Conservation (phyloP, 2,888 invertebrate species). For the Leptopilina drosophilae region DNA sequence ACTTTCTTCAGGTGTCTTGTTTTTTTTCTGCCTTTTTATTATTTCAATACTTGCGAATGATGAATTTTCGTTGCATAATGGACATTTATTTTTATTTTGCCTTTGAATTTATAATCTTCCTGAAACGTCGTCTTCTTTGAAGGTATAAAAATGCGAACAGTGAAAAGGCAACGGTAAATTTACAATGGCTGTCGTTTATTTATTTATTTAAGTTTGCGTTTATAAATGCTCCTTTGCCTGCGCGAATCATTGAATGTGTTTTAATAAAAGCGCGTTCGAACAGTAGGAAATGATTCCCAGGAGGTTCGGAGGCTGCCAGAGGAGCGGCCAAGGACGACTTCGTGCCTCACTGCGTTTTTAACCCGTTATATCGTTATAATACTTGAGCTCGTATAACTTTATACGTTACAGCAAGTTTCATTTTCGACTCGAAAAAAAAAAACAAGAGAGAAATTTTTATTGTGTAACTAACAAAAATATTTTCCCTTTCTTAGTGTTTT, state of each 20-base stretch:
- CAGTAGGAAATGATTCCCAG: slow-evolving; percentile 63
- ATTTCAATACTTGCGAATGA: background rate
- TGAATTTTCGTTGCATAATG: background rate
- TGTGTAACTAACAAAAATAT: too few relatives aligned
- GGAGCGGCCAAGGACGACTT: slow-evolving; percentile 68
- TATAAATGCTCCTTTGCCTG: slow-evolving; percentile 28
- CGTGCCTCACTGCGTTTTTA: slow-evolving; percentile 62
- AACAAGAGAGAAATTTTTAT: background rate
- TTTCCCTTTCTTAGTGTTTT: too few relatives aligned
- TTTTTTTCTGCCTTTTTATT: too few relatives aligned
- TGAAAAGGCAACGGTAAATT: slow-evolving; percentile 13
- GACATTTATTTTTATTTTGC: background rate
- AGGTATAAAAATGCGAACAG: background rate
- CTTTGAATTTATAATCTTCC: background rate
- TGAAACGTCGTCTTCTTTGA: background rate
- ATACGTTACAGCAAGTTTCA: slow-evolving; percentile 23
- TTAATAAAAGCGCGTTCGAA: slow-evolving; percentile 39
- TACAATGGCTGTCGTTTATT: slow-evolving; percentile 2
- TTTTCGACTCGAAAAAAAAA: background rate
- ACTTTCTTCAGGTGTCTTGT: too few relatives aligned
- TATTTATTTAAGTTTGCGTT: slow-evolving; percentile 25
- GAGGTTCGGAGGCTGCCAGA: slow-evolving; percentile 61
- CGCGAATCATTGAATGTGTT: slow-evolving; percentile 42
- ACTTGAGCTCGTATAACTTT: slow-evolving; percentile 56
- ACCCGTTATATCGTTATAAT: slow-evolving; percentile 60